Evolutionary conservation across 2,797 vertebrate species (phyloP).

Genomic region (Chromobotia macracanthus): DNA sequence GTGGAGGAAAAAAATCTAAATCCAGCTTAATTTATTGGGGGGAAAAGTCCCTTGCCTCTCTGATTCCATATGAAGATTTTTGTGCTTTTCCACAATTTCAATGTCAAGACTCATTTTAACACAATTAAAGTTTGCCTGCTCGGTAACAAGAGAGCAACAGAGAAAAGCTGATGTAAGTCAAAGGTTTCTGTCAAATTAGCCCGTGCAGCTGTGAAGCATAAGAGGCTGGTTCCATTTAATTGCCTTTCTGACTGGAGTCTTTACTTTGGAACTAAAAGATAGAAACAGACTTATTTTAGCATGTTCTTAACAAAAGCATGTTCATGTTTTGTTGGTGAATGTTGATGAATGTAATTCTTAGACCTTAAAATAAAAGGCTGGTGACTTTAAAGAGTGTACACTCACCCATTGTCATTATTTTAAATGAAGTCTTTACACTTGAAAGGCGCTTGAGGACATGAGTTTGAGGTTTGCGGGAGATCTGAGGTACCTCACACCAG

Average conservation of each 20-base stretch:
- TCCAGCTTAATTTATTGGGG: constrained; percentile 3
- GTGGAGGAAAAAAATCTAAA: not conserved
- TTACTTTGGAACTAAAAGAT: not conserved
- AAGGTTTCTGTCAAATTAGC: constrained; percentile 27
- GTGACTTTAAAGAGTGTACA: not conserved
- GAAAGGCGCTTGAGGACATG: not conserved
- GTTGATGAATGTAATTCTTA: not conserved
- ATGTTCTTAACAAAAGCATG: too few species aligned
- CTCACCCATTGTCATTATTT: not conserved
- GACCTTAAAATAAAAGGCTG: constrained; percentile 5
- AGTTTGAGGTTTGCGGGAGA: not conserved
- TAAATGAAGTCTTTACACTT: not conserved
- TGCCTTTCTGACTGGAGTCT: constrained; percentile 19
- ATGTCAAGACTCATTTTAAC: constrained; percentile 27
- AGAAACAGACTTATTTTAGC: not conserved
- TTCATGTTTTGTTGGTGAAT: not conserved
- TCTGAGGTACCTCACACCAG: too few species aligned
- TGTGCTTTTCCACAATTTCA: constrained; percentile 4
- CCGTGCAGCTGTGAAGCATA: constrained; percentile 1
- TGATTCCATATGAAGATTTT: not conserved
- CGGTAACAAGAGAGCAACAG: not conserved
- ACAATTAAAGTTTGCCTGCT: constrained; percentile 14
- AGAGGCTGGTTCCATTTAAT: constrained; percentile 7
- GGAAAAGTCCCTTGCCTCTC: not conserved
- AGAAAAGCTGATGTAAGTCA: constrained; percentile 16